Evolutionary conservation across 2,113 vertebrate genomes (phyloP).

Genomic region (Gobio gobio): DNA sequence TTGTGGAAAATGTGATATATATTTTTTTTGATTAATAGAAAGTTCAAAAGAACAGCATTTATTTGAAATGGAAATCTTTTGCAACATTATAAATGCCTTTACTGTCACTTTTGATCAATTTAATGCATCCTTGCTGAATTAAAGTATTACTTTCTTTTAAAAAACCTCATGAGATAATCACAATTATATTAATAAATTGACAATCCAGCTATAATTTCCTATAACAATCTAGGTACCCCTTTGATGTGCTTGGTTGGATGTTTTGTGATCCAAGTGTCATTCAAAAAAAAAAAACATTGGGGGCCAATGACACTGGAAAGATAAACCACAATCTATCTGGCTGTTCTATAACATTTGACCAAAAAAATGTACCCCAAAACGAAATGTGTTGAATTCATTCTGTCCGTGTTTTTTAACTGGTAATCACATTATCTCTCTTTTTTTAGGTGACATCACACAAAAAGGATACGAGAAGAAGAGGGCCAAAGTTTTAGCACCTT

Average conservation of each 20-base stretch:
- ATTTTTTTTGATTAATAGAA: background rate
- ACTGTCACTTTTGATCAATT: background rate
- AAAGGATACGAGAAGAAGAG: slow-evolving; percentile 61
- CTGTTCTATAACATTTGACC: background rate
- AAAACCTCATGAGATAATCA: background rate
- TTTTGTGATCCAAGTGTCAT: background rate
- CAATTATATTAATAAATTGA: no score
- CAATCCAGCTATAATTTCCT: background rate
- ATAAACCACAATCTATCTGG: background rate
- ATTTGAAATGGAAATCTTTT: background rate
- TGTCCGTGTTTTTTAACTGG: background rate
- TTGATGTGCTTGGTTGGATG: no score
- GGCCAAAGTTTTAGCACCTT: slow-evolving; percentile 53
- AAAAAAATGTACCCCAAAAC: background rate
- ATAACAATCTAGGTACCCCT: background rate
- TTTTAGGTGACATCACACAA: slow-evolving; percentile 60
- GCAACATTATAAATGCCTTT: background rate
- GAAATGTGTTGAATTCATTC: background rate
- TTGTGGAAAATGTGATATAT: no score
- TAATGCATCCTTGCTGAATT: background rate
- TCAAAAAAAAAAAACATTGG: background rate
- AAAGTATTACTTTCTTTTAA: background rate
- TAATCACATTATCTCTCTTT: slow-evolving; percentile 25
- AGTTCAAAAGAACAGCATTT: background rate
- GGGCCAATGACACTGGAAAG: background rate